Base-by-base conservation (phyloP, 2,113 vertebrate genomes). In the Arvicanthis niloticus region DNA sequence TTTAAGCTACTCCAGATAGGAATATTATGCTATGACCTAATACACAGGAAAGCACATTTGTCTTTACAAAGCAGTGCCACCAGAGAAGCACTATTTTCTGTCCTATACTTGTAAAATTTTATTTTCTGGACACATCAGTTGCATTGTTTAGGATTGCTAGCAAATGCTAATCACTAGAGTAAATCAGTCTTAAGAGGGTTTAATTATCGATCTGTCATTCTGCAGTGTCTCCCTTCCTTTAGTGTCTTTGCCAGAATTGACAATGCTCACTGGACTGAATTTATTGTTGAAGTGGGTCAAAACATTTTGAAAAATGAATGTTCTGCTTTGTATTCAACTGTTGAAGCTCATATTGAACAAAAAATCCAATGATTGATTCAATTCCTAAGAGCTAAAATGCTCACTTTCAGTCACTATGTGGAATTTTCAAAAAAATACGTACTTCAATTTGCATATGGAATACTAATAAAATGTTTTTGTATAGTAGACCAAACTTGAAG, bases 401-500 rank as follows among this genome's bases (percentile, higher is more conserved):
- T 91, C 60, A 65, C 88, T 93, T 90, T 96, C 37, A 91, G 81
- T 58, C 76, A 56, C 65, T 88, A 0, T 93, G 17, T 91, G 40
- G 62, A 90, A 88, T 86, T 89, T 75, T 92, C 7, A 72, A 94
- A 65, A 65, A 85, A 84, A 88, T 60, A 31, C 11, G 8, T 67
- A 40, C 26, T 68, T 91, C 65, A 58, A 56, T 91, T 97, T 95
- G 51, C 77, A 88, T 72, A 53, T 94, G 76, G 45, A 90, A 90
- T 80, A 91, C 87, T 42, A 62, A 56, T 56, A 65, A 53, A 91
- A 51, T 86, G 58, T 95, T 91, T 80, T 37, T 56, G 51, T 93
- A 1, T 78, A 62, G 37, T 77, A 88, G 60, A 31, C 90, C 68
- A 88, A 88, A 65, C 45, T 87, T 96, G 68, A 42, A 88, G 68